Conservation (phyloP, 2,113 vertebrate species). For the Ramphastos sulfuratus region DNA sequence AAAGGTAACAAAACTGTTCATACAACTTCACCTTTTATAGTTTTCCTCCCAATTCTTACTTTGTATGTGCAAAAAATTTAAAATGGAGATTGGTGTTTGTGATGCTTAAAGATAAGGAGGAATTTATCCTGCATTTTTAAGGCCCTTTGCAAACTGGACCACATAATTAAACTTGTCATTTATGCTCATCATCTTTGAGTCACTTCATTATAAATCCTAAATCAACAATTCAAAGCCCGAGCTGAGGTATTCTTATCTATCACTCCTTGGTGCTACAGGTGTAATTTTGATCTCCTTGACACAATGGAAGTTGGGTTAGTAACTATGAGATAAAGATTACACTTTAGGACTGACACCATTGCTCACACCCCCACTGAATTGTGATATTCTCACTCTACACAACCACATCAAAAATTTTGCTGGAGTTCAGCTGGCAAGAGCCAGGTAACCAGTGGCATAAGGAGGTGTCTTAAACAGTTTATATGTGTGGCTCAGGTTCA, state of each 20-base stretch:
- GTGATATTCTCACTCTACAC: neutral
- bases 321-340: neutral
- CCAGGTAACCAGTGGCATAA: neutral
- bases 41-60: neutral
- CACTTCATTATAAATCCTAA: neutral
- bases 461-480: neutral
- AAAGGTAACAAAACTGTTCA: neutral
- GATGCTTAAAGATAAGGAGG: neutral
- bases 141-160: neutral
- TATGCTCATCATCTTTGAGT: neutral
- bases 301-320: neutral
- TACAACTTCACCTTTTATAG: neutral
- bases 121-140: neutral
- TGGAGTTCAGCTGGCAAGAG: neutral
- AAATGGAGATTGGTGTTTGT: neutral
- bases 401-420: neutral
- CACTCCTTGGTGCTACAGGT: no score
- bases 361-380: fast-evolving
- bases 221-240: neutral
- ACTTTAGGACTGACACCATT: neutral
- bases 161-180: neutral
- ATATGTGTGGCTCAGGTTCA: neutral
- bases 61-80: neutral
- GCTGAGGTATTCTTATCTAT: neutral
- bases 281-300: neutral